Conservation (phyloP, 2,797 vertebrate genomes). For the Ispidina lecontei region DNA sequence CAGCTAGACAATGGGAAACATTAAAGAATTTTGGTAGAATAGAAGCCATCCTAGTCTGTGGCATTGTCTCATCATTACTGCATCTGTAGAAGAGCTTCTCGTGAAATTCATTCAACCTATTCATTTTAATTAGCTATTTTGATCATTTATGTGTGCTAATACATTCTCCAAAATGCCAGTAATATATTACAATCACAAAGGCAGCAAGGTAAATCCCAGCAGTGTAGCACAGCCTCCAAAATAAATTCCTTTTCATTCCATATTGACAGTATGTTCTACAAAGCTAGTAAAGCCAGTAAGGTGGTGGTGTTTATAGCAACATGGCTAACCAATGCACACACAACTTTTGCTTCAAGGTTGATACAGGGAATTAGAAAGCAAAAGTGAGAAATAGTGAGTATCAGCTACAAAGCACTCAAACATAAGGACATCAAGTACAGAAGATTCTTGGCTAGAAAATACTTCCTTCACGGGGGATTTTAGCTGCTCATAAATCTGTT, state of each 20-base stretch:
- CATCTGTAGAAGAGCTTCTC: neutral
- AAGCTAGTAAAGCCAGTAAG: neutral
- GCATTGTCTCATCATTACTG: neutral
- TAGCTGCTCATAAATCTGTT: constrained; percentile 61
- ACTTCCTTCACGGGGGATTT: constrained; percentile 46
- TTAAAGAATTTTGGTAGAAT: neutral
- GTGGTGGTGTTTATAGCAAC: constrained; percentile 9
- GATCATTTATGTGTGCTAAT: neutral
- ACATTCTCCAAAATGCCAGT: neutral
- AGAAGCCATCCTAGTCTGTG: neutral
- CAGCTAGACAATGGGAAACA: neutral
- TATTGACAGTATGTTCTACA: neutral
- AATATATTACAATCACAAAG: neutral
- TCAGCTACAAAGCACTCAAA: constrained; percentile 41
- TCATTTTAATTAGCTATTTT: neutral
- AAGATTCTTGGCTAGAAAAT: constrained; percentile 52
- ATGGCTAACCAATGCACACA: neutral
- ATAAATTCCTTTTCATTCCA: neutral
- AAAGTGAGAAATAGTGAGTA: constrained; percentile 25
- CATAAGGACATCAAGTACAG: constrained; percentile 38
- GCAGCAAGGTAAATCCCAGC: neutral
- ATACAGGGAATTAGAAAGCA: neutral
- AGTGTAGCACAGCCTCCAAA: neutral
- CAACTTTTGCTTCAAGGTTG: constrained; percentile 27
- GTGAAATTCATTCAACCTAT: neutral